Evolutionary conservation across 2,888 invertebrate genomes (phyloP).

Genomic region (Chaitophorus viminalis): DNA sequence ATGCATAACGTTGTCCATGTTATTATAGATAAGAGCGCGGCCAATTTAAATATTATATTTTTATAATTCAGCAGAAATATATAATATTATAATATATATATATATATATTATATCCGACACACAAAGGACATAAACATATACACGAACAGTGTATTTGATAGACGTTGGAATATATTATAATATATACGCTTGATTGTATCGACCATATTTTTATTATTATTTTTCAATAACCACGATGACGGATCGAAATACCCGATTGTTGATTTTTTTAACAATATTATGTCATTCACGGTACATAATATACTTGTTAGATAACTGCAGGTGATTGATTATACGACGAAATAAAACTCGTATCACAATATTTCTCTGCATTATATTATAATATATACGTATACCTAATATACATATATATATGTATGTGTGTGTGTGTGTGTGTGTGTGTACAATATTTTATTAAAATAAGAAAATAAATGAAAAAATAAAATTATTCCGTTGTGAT

Average conservation of each 20-base stretch:
- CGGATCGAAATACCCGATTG: not conserved
- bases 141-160: not conserved
- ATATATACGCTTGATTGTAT: not conserved
- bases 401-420: no score
- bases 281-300: not conserved
- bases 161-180: not conserved
- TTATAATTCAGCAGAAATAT: not conserved
- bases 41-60: not conserved
- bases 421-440: no score
- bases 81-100: no score
- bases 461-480: no score
- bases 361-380: no score
- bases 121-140: not conserved
- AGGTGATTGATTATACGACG: not conserved
- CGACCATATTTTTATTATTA: not conserved
- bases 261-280: slow-evolving; percentile 1
- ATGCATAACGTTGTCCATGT: no score
- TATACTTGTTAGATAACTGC: not conserved
- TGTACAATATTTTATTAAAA: no score
- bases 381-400: no score
- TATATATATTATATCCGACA: no score
- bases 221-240: not conserved
- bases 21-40: no score
- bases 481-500: no score
- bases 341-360: not conserved